Base-by-base conservation (phyloP, 2,113 vertebrate species). In the Lathamus discolor region DNA sequence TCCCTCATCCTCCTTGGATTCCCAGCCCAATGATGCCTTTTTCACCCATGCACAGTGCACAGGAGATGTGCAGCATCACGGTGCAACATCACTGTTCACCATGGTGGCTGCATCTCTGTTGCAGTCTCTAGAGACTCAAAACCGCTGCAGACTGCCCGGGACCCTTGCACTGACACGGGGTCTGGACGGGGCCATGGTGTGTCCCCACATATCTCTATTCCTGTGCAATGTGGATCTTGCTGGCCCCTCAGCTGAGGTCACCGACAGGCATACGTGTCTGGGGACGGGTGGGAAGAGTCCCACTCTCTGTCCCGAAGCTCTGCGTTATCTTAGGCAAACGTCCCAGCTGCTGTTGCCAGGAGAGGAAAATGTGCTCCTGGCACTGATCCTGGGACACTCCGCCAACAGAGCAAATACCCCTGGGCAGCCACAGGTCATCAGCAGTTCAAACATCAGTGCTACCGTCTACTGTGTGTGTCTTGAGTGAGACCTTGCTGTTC, bases 341-440 rank as follows among this genome's bases (percentile, higher is more conserved):
- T 12, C 13, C 25, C 0, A 0, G 74, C 39, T 10, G 7, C 74
- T 79, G 43, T 68, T 84, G 39, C 52, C 48, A 33, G 69, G 43
- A 3, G 0, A 74, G 51, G 49, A 89, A 95, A 91, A 90, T 66
- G 44, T 70, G 27, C 31, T 90, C 68, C 64, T 90, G 95, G 79
- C 52, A 0, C 29, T 6, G 52, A 43, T 90, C 41, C 67, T 0
- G 0, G 74, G 43, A 52, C 51, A 24, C 0, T 0, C 24, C 62
- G 90, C 85, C 90, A 83, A 1, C 13, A 49, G 49, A 90, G 59
- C 72, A 92, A 95, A 97, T 13, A 90, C 2, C 49, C 39, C 27
- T 0, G 1, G 83, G 22, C 51, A 86, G 62, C 29, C 54, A 4
- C 0, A 4, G 62, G 63, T 73, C 91, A 83, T 4, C 2, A 2